Conservation (phyloP, 2,888 invertebrate species). For the Escarpia spicata region DNA sequence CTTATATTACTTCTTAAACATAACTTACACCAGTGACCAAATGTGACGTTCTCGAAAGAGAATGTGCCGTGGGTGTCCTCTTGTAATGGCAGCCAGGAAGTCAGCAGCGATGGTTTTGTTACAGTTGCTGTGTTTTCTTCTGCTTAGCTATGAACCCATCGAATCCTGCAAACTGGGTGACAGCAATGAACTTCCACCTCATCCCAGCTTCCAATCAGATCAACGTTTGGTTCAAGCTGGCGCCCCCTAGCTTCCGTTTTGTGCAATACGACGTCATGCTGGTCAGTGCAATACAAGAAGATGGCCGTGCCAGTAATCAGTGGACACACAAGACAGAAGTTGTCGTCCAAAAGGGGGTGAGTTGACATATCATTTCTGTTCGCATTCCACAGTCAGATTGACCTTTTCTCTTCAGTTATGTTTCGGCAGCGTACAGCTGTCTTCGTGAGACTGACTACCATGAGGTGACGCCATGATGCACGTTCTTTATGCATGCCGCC, state of each 20-base stretch:
- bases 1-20: too few relatives aligned
- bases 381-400: background rate
- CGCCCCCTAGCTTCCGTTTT: background rate
- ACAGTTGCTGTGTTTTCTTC: background rate
- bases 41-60: background rate
- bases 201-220: background rate
- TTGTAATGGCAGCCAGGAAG: background rate
- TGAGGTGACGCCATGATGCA: too few relatives aligned
- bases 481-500: too few relatives aligned
- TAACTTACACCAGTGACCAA: background rate
- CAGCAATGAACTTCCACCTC: background rate
- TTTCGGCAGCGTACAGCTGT: too few relatives aligned
- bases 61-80: background rate
- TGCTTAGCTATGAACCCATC: background rate
- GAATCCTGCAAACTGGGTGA: background rate
- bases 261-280: background rate
- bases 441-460: too few relatives aligned
- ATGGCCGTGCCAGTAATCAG: background rate
- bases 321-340: background rate
- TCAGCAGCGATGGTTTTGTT: background rate
- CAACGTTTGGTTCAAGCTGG: background rate
- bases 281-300: background rate
- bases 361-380: background rate
- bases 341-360: background rate
- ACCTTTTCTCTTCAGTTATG: too few relatives aligned